These are phyloP conservation scores for Neoniphon sammara DNA, from an alignment of 2,797 vertebrate genomes.

Conservation along the genomic window DNA sequence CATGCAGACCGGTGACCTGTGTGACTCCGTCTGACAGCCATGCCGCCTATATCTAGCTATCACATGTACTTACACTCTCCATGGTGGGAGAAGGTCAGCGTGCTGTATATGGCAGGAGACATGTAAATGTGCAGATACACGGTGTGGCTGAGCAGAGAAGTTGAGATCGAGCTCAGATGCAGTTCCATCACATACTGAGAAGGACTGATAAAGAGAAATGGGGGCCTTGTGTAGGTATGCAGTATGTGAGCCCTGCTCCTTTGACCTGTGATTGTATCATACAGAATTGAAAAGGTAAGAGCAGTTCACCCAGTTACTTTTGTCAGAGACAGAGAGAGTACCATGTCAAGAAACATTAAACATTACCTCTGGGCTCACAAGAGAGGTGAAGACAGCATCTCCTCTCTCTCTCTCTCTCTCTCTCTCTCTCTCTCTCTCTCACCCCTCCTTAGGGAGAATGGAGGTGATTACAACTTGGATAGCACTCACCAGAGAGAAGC, in stretches of 20 bases:
- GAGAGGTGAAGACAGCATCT: not conserved
- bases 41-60: slow-evolving; percentile 57
- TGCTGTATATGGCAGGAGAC: slow-evolving; percentile 48
- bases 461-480: slow-evolving; percentile 40
- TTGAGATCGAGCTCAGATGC: not conserved
- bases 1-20: slow-evolving; percentile 63
- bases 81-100: slow-evolving; percentile 54
- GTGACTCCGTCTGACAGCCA: slow-evolving; percentile 59
- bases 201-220: not conserved
- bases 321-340: not conserved
- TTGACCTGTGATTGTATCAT: not conserved
- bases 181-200: not conserved
- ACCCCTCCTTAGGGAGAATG: too few species aligned
- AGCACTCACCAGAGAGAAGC: slow-evolving; percentile 35
- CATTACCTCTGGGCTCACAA: slow-evolving; percentile 13
- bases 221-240: not conserved
- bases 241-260: not conserved
- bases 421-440: not conserved
- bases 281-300: not conserved
- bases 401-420: not conserved
- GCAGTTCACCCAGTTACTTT: not conserved
- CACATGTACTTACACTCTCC: slow-evolving; percentile 59
- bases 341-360: slow-evolving; percentile 2
- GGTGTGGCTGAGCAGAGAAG: not conserved
- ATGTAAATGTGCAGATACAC: slow-evolving; percentile 54